A percentile compares a stretch with the other conserved stretches of the same genome.
These are phyloP conservation scores for Muntiacus reevesi DNA, from an alignment of 2,113 vertebrate genomes.

Conservation along the genomic window DNA sequence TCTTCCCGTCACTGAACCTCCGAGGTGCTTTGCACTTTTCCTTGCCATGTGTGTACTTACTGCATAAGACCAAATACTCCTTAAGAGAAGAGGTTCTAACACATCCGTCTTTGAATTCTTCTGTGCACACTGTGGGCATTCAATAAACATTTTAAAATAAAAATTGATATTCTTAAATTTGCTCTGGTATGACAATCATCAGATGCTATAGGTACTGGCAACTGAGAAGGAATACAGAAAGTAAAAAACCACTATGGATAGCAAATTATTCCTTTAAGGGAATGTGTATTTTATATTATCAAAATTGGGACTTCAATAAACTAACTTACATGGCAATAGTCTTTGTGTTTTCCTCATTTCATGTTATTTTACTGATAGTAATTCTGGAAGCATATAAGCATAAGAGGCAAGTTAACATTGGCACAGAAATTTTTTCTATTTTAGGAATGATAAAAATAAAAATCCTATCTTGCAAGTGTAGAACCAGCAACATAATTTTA, in stretches of 20 bases:
- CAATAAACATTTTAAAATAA: background rate
- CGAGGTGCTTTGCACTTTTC: background rate
- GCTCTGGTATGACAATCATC: background rate
- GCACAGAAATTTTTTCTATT: background rate
- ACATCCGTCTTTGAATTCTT: background rate
- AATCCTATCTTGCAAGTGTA: background rate
- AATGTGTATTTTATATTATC: background rate
- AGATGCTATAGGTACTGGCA: background rate
- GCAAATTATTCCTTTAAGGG: background rate
- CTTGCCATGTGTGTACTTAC: background rate
- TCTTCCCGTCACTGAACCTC: background rate
- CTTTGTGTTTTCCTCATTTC: background rate
- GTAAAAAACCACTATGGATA: background rate
- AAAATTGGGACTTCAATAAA: background rate
- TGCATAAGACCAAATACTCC: background rate
- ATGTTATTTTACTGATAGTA: background rate
- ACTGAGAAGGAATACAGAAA: background rate
- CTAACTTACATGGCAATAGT: background rate
- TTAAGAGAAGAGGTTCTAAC: background rate
- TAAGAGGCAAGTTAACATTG: background rate
- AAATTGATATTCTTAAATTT: background rate
- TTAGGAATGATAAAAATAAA: background rate
- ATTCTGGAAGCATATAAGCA: background rate
- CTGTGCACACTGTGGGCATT: background rate
- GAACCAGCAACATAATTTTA: background rate